These are phyloP conservation scores for Oxycera nigricornis DNA, from an alignment of 2,888 invertebrate genomes.

Conservation along the genomic window DNA sequence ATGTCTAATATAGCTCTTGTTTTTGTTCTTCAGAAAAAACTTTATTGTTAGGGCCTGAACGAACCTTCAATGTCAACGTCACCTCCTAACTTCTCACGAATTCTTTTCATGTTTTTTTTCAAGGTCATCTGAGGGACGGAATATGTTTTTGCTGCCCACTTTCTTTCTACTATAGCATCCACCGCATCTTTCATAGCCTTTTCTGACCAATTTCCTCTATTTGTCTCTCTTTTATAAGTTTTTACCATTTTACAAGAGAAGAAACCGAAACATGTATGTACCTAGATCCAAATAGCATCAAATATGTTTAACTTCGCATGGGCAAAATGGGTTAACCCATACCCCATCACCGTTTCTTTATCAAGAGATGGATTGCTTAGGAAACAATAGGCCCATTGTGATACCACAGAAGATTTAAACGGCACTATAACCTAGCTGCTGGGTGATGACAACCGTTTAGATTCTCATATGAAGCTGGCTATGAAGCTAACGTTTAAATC, in stretches of 20 bases:
- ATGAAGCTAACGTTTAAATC: no score
- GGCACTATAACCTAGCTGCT: no score
- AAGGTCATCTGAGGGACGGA: background rate
- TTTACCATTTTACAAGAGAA: background rate
- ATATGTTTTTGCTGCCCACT: background rate
- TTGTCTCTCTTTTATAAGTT: background rate
- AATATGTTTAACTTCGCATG: background rate
- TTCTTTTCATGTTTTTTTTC: background rate
- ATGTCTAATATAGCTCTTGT: background rate
- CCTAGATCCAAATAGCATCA: background rate
- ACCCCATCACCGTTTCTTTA: no score
- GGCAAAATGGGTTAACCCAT: background rate
- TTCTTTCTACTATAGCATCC: background rate
- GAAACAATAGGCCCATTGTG: no score
- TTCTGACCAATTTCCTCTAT: background rate
- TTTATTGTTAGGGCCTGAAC: background rate
- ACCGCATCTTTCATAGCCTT: background rate
- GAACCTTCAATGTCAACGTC: background rate
- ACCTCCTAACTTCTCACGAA: background rate
- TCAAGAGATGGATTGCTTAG: no score
- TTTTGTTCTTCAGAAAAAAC: background rate
- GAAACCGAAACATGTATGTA: background rate
- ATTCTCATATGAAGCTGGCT: no score
- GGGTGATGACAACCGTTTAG: no score
- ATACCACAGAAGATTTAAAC: no score